Conservation (phyloP, 2,888 invertebrate genomes). For the Zhengitettix transpicula region DNA sequence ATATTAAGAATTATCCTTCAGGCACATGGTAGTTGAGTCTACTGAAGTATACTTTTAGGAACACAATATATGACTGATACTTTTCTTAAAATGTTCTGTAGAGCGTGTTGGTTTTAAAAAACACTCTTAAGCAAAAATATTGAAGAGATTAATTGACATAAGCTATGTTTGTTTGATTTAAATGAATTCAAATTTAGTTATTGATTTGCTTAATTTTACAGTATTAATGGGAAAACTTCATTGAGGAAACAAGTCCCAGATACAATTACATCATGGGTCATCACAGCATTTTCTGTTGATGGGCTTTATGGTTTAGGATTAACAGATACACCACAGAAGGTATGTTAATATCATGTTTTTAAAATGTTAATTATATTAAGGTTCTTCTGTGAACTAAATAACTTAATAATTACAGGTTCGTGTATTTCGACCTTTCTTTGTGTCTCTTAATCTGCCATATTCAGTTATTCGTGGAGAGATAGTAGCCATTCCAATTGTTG, state of each 20-base stretch:
- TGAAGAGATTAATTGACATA: no score
- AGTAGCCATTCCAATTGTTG: conserved; percentile 68
- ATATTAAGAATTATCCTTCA: no score
- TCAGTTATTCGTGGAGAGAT: conserved; percentile 80
- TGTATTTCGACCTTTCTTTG: conserved; percentile 71
- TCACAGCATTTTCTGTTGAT: conserved; percentile 69
- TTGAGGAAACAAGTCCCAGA: conserved; percentile 54
- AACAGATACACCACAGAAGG: conserved; percentile 43
- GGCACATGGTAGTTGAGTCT: no score
- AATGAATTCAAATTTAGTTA: no score
- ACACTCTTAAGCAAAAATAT: no score
- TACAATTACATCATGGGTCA: conserved; percentile 68
- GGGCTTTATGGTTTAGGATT: conserved; percentile 60
- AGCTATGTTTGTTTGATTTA: no score
- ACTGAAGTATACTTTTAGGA: no score
- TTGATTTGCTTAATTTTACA: no score
- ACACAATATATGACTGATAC: no score
- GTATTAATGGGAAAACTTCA: conserved; percentile 15
- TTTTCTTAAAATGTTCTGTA: no score
- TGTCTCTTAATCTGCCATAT: conserved; percentile 74
- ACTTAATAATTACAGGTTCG: conserved; percentile 29
- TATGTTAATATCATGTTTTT: conserved; percentile 15
- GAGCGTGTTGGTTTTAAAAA: no score
- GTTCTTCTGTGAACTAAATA: not conserved
- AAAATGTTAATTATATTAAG: not conserved